Base-by-base conservation (phyloP, 2,888 invertebrate genomes). In the Pecten maximus region DNA sequence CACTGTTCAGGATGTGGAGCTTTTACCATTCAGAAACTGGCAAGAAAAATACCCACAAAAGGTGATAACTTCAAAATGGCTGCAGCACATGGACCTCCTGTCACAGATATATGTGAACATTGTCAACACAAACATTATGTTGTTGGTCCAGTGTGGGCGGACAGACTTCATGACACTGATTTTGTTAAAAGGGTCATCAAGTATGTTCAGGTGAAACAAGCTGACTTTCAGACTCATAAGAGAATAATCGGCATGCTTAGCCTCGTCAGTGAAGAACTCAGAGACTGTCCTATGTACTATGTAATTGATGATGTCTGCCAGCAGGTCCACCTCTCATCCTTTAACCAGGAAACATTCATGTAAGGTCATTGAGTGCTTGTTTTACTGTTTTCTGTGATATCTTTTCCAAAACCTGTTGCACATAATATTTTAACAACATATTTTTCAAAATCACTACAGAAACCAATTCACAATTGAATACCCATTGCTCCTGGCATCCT, bases 61-160 rank as follows among this genome's bases (percentile, higher is more conserved):
- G 95, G 95, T 44, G 94, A 93, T 54, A 95, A 95, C 91, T 94
- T 94, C 92, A 98, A 98, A 96, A 88, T 87, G 88, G 88, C 97
- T 92, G 97, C 98, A 90, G 98, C 98, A 0, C 97, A 40, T 10
- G 98, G 98, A 4, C 98, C 98, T 0, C 97, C 97, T 0, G 98
- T 98, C 0, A 97, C 97, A 0, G 97, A 97, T 50, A 97, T 97
- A 40, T 99, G 99, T 96, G 97, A 97, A 40, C 98, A 98, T 96
- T 99, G 99, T 96, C 97, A 97, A 0, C 98, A 98, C 94, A 97
- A 97, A 90, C 98, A 98, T 96, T 98, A 98, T 96, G 98, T 98
- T 91, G 97, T 98, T 16, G 99, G 99, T 0, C 99, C 99, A 0
- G 98, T 99, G 93, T 99, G 99, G 99, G 97, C 98, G 0, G 98